Percentiles rank a stretch among this genome's conserved stretches.
These are phyloP conservation scores for Colistium nudipinnis DNA, from an alignment of 2,113 vertebrate species.

Conservation along the genomic window DNA sequence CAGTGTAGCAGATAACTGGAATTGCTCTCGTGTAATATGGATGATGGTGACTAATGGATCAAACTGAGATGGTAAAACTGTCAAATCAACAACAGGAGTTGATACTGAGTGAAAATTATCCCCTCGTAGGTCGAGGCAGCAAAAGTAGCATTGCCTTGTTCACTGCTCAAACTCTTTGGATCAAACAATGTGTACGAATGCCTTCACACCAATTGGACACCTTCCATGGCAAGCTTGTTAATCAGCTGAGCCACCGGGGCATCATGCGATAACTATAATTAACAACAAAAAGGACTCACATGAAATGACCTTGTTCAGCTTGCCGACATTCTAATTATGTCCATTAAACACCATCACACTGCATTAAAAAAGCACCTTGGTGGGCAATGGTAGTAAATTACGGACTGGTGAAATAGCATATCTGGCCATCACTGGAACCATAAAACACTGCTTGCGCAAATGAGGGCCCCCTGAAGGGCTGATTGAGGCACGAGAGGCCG, in stretches of 20 bases:
- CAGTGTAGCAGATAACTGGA: too few species aligned
- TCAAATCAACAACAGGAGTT: too few species aligned
- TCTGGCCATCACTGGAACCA: slow-evolving; percentile 57
- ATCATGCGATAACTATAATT: slow-evolving; percentile 17
- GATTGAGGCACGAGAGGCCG: slow-evolving; percentile 43
- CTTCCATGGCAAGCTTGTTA: slow-evolving; percentile 18
- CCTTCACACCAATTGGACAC: slow-evolving; percentile 20
- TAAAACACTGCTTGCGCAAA: slow-evolving; percentile 71
- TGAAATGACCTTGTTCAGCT: slow-evolving; percentile 39
- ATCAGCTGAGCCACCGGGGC: slow-evolving; percentile 19
- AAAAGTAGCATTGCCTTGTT: too few species aligned
- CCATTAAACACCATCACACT: slow-evolving; percentile 63
- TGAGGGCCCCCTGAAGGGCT: slow-evolving; percentile 45
- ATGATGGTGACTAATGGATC: too few species aligned
- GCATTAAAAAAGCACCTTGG: slow-evolving; percentile 48
- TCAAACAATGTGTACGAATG: too few species aligned
- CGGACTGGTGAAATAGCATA: slow-evolving; percentile 34
- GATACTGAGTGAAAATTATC: too few species aligned
- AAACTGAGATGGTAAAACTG: too few species aligned
- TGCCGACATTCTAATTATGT: slow-evolving; percentile 47
- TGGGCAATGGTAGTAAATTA: slow-evolving; percentile 58
- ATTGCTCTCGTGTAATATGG: too few species aligned
- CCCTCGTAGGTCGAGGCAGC: too few species aligned
- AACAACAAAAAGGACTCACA: slow-evolving; percentile 18
- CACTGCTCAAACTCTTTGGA: too few species aligned